A percentile compares a stretch with the other conserved stretches of the same genome.
These are phyloP conservation scores for Rhizoglyphus robini DNA, from an alignment of 1,140 invertebrate genomes.

Conservation along the genomic window DNA sequence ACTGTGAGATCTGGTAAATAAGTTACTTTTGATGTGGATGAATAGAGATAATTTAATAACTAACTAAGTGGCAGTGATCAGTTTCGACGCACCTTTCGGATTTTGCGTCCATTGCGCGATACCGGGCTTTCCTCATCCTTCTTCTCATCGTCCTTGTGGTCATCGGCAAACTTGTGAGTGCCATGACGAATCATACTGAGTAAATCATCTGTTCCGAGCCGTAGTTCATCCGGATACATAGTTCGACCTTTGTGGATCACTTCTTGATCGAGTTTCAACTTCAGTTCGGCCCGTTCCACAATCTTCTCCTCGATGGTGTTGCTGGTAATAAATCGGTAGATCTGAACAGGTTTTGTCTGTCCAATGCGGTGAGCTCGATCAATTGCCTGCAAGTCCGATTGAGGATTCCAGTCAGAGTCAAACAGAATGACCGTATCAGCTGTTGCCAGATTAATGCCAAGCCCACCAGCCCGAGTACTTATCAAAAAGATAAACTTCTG, in stretches of 20 bases:
- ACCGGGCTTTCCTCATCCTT: no score
- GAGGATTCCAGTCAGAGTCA: constrained; percentile 99
- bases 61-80: no score
- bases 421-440: constrained; percentile 97
- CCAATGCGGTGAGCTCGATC: constrained; percentile 98
- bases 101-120: no score
- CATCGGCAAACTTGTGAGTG: no score
- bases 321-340: constrained; percentile 88
- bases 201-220: constrained; percentile 96
- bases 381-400: constrained; percentile 90
- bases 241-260: constrained; percentile 96
- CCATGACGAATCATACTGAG: constrained; percentile 96
- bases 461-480: constrained; percentile 90
- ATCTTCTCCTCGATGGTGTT: constrained; percentile 99
- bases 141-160: no score
- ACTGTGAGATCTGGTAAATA: no score
- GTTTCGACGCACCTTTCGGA: no score
- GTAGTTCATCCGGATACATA: constrained; percentile 74
- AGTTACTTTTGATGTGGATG: no score
- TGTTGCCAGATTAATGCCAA: constrained; percentile 96
- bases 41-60: no score
- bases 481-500: constrained; percentile 97
- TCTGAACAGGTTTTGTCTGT: constrained; percentile 85
- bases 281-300: constrained; percentile 93
- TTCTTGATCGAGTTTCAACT: constrained; percentile 81